Evolutionary conservation across 1,140 invertebrate species (phyloP).

Genomic region (Nephila pilipes): DNA sequence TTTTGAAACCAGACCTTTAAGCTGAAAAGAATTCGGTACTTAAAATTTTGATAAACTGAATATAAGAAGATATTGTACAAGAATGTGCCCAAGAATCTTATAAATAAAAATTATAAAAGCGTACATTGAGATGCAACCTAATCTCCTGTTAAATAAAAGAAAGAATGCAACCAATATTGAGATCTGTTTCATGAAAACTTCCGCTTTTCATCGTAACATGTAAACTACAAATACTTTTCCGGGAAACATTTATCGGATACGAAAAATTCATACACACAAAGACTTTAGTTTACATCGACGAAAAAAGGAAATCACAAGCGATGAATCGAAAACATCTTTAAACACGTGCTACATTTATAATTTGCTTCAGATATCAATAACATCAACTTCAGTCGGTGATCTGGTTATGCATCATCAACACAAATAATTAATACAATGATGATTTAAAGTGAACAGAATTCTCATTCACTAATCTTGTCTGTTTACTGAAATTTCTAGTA

Average conservation of each 20-base stretch:
- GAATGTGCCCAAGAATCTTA: neutral
- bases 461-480: neutral
- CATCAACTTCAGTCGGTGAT: neutral
- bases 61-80: neutral
- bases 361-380: neutral
- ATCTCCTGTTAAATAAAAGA: neutral
- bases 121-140: neutral
- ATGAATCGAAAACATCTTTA: neutral
- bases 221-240: neutral
- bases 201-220: neutral
- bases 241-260: no score
- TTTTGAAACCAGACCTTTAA: neutral
- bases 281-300: no score
- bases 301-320: conserved; percentile 5
- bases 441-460: neutral
- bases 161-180: neutral
- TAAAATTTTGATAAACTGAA: neutral
- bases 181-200: neutral
- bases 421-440: neutral
- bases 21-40: neutral
- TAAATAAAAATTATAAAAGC: neutral
- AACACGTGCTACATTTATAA: neutral
- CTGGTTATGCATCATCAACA: neutral
- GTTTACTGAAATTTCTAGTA: neutral
- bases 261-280: neutral